Base-by-base conservation (phyloP, 92 coral and sea anemone genomes). In the Epizoanthus illoricatus region DNA sequence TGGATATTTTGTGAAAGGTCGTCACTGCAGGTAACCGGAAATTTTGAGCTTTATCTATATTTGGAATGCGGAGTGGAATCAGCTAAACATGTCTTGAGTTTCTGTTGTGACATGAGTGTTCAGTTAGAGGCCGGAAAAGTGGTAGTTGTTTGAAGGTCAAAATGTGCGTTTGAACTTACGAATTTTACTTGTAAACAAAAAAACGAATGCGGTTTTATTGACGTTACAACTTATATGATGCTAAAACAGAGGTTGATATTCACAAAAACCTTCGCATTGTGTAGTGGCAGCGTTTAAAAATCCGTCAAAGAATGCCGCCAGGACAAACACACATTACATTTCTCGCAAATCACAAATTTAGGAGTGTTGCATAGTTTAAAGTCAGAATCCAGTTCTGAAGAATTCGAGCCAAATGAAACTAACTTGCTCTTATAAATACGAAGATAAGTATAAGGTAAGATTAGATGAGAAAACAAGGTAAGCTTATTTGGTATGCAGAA, bases 231-330 rank as follows among this genome's bases (percentile, higher is more conserved):
- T 41, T 63, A 19, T 59, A 6, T 43, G 21, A 70, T 20, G 45
- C 41, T 78, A 20, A 62, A 78, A 63, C 41, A 43, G 36, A 10
- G 58, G 21, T 52, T 58, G 16, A 59, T 57, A 36, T 28, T 36
- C 4, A 21, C 71, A 62, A 76, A 43, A 19, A 62, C 13, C 60
- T 62, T 18, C 3, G 57, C 56, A 36, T 42, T 59, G 64, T 43
- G 66, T 76, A 33, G 56, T 78, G 28, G 65, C 41, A 19, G 68
- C 45, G 82, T 42, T 28, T n/a, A 49, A 61, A 62, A 78, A 78
- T 17, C 55, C 56, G 59, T 62, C 82, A 78, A 67, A 47, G 55
- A 43, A 78, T 78, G 82, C 82, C 82, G 52, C 43, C 71, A 78
- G 59, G 71, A 43, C 67, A 75, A 62, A 62, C 67, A 40, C 7